Evolutionary conservation across 1,140 invertebrate species (phyloP), one percentile per base, ranked within the genome.

Genomic region (Lepidostoma basale): DNA sequence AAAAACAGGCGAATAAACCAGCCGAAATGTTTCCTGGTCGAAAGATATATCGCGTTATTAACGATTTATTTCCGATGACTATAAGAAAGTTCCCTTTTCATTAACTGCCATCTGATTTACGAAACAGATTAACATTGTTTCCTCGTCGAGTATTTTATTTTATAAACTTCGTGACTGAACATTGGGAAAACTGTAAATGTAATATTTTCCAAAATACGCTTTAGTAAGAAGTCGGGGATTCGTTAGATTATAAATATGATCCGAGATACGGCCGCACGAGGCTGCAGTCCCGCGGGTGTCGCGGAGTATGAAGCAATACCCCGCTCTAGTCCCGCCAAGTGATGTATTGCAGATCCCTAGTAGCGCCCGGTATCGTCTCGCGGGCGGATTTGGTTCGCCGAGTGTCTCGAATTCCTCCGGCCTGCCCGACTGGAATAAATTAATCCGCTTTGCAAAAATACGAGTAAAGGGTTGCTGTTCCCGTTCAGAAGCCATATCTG

Each of bases 351-450:
- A 56, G 52, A 36, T 56, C 36, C 36, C 18, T 39, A 56, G 33
- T 36, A 30, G 49, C 33, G 16, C 25, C 49, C 49, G 4, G 25
- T 52, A 49, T 23, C 23, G 52, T 36, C 28, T 56, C 12, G 52
- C n/a, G 52, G 18, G 52, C 10, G 30, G 52, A 56, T 56, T 56
- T 56, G 52, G 52, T 56, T 56, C 36, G 30, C 52, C 52, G 52
- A 56, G 36, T 56, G 52, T 54, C 52, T 56, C 52, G 52, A 33
- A 56, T 56, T 56, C 52, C 52, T 36, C 23, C 18, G 30, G 22
- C 52, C n/a, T 22, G 22, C 28, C 18, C 30, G 8, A n/a, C 16
- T n/a, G 52, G 52, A 36, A 33, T n/a, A n/a, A n/a, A n/a, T 56
- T 56, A 56, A 56, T 56, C 30, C 30, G 28, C 18, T 10, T 22